Percentiles rank a stretch among this genome's conserved stretches.
These are phyloP conservation scores for Enteromius viviparus DNA, from an alignment of 2,797 vertebrate species.

Conservation along the genomic window DNA sequence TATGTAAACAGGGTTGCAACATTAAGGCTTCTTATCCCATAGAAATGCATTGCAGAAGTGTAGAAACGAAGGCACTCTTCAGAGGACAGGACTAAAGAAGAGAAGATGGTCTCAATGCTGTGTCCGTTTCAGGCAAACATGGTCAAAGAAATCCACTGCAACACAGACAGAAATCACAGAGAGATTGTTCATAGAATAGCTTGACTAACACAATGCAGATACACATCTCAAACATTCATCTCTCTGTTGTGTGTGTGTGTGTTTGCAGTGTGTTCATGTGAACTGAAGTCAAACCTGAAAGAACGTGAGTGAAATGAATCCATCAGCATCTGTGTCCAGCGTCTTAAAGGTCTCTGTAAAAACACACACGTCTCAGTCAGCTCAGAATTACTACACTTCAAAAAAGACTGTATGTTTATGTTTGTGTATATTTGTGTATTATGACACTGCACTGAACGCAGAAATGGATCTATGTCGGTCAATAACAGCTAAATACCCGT, in stretches of 20 bases:
- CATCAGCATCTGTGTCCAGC: conserved; percentile 85
- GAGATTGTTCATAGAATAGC: not conserved
- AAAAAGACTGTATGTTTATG: not conserved
- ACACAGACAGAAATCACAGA: not conserved
- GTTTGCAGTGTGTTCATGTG: not conserved
- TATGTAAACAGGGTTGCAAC: conserved; percentile 6
- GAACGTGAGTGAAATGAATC: conserved; percentile 83
- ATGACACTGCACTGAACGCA: too few relatives aligned
- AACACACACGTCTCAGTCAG: conserved; percentile 17
- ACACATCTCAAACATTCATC: not conserved
- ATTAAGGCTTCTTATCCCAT: not conserved
- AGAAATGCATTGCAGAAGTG: not conserved
- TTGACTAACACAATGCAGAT: not conserved
- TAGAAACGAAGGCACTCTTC: conserved; percentile 70
- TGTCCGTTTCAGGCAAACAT: conserved; percentile 84
- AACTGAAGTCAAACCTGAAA: conserved; percentile 76
- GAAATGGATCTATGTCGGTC: not conserved
- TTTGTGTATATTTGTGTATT: not conserved
- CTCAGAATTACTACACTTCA: not conserved
- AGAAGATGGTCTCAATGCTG: conserved; percentile 23
- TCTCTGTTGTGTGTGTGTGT: too few relatives aligned
- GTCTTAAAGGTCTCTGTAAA: conserved; percentile 85
- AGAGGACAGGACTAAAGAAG: conserved; percentile 33
- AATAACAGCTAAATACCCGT: not conserved
- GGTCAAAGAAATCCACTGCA: conserved; percentile 90